phyloP scores from a whole-genome alignment of 2,113 vertebrate genomes.

The Sceloporus undulatus region DNA sequence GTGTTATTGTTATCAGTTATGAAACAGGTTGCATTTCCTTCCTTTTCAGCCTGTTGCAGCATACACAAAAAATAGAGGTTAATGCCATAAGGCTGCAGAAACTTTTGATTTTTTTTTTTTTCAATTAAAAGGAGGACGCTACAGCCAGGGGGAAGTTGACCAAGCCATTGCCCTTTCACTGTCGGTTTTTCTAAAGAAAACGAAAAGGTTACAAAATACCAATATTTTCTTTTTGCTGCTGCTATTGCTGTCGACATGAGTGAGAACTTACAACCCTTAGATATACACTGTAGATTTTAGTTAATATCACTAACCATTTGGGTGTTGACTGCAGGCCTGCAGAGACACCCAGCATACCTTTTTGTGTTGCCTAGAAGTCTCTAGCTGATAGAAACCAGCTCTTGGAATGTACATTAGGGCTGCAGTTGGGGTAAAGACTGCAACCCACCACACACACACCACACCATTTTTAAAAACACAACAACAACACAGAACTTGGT shows the following conservation, averaged over 20 bases:
- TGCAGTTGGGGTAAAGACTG: background rate
- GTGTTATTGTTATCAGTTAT: background rate
- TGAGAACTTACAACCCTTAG: background rate
- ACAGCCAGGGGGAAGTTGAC: background rate
- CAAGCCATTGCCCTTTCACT: rapidly evolving
- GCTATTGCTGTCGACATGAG: background rate
- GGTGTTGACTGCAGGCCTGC: background rate
- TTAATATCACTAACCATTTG: background rate
- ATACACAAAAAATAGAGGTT: background rate
- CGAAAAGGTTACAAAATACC: background rate
- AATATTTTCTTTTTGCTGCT: background rate
- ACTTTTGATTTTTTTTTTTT: background rate
- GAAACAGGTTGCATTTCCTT: background rate
- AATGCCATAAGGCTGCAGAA: constrained; percentile 7
- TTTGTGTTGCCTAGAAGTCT: background rate
- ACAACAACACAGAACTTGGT: background rate
- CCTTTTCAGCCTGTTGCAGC: background rate
- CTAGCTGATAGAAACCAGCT: background rate
- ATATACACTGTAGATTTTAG: background rate
- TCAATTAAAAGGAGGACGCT: background rate
- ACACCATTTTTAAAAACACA: too few relatives aligned
- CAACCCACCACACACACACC: too few relatives aligned
- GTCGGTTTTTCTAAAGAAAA: constrained; percentile 24
- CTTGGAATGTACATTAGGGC: background rate
- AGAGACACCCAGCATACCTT: background rate